Percentiles rank a stretch among this genome's conserved stretches.
Conservation (phyloP, 2,888 invertebrate genomes). For the Catocala sponsa region DNA sequence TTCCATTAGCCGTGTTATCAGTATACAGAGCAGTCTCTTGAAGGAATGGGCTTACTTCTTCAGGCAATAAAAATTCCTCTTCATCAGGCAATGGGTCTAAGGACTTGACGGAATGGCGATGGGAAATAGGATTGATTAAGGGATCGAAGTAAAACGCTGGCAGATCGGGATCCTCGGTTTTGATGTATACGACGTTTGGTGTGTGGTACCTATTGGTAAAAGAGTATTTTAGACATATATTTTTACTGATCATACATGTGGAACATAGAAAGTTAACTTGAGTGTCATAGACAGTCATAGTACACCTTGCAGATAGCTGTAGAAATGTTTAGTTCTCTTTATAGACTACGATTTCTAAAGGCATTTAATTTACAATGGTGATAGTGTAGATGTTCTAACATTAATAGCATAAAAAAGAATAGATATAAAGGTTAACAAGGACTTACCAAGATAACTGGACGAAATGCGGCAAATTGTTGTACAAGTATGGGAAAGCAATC, state of each 20-base stretch:
- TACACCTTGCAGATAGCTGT: too few relatives aligned
- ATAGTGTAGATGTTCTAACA: too few relatives aligned
- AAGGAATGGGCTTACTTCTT: constrained; percentile 96
- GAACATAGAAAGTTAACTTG: too few relatives aligned
- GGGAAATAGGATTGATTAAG: constrained; percentile 99
- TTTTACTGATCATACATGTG: too few relatives aligned
- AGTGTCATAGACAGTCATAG: too few relatives aligned
- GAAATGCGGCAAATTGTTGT: constrained; percentile 99
- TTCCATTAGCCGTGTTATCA: constrained; percentile 99
- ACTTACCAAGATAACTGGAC: constrained; percentile 99
- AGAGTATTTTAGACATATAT: not conserved
- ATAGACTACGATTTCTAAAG: too few relatives aligned
- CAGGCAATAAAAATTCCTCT: constrained; percentile 97
- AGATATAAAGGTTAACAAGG: not conserved
- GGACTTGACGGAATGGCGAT: constrained; percentile 95
- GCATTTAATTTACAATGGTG: too few relatives aligned
- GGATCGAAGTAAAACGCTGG: constrained; percentile 99
- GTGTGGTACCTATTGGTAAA: constrained; percentile 95
- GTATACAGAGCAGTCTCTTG: constrained; percentile 98
- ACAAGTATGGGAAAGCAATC: constrained; percentile 99
- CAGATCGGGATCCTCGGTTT: constrained; percentile 99
- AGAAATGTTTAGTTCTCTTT: too few relatives aligned
- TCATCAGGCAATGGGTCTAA: constrained; percentile 97
- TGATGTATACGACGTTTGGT: constrained; percentile 99
- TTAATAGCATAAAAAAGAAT: too few relatives aligned